phyloP scores from a whole-genome alignment of 2,113 vertebrate genomes.

The Colaptes auratus region DNA sequence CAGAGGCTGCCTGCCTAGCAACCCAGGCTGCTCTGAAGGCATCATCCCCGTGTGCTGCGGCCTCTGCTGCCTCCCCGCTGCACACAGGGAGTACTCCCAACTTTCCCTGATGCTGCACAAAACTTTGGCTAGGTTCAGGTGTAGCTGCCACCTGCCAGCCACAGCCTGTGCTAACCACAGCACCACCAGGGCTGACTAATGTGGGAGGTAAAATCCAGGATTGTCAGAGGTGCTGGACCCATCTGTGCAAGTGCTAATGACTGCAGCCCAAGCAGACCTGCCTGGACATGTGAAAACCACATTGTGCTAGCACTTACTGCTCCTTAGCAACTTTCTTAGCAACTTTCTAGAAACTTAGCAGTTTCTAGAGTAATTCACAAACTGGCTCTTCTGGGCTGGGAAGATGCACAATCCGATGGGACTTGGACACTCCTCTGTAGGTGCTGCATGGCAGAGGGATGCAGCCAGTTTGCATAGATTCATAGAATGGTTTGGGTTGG shows the following conservation, averaged over 20 bases:
- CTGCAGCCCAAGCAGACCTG: too few relatives aligned
- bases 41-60: background rate
- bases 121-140: background rate
- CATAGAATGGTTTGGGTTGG: too few relatives aligned
- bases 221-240: background rate
- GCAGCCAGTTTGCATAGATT: background rate
- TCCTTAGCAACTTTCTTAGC: background rate
- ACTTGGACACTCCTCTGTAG: background rate
- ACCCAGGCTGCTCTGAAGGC: background rate
- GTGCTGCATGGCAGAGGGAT: background rate
- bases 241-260: background rate
- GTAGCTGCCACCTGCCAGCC: background rate
- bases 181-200: background rate
- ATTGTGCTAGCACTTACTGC: background rate
- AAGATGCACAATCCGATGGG: background rate
- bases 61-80: background rate
- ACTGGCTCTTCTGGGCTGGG: background rate
- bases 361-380: background rate
- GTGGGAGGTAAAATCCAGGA: background rate
- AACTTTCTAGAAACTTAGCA: too few relatives aligned
- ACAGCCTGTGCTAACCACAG: background rate
- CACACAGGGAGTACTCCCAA: accelerated
- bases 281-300: too few relatives aligned
- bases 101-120: background rate
- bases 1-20: constrained; percentile 38